Percentiles rank a stretch among this genome's conserved stretches.
phyloP scores from a whole-genome alignment of 2,797 vertebrate species.

The Crocodylus rhombifer region DNA sequence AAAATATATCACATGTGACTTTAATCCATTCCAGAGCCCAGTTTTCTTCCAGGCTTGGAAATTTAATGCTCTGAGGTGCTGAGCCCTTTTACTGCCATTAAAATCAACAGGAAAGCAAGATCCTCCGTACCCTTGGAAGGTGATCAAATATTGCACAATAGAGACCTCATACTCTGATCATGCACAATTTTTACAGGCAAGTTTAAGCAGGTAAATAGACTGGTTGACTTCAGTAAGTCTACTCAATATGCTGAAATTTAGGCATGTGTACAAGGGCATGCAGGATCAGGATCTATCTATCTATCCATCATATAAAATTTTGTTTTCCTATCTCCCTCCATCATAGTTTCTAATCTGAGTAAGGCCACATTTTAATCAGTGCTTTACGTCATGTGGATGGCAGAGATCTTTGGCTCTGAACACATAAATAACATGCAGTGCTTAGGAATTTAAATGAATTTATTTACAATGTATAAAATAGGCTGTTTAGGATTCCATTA shows the following conservation, averaged over 20 bases:
- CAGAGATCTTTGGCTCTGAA: not conserved
- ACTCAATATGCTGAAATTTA: not conserved
- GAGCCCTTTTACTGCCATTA: conserved; percentile 32
- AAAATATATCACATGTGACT: conserved; percentile 78
- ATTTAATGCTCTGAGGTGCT: conserved; percentile 56
- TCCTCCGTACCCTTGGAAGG: not conserved
- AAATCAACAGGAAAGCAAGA: conserved; percentile 32
- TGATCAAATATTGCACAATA: not conserved
- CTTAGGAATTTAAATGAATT: conserved; percentile 65
- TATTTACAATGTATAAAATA: conserved; percentile 62
- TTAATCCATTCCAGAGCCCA: conserved; percentile 78
- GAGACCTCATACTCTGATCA: not conserved
- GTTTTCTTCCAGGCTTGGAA: conserved; percentile 67
- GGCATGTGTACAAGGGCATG: rapidly evolving
- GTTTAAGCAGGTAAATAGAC: not conserved
- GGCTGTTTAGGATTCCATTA: conserved; percentile 68
- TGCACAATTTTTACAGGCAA: not conserved
- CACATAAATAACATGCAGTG: not conserved
- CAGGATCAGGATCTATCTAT: not conserved
- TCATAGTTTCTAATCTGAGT: conserved; percentile 40
- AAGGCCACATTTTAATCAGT: conserved; percentile 46
- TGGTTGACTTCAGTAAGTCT: not conserved
- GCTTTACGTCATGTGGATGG: conserved; percentile 66
- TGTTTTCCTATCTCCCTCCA: conserved; percentile 41
- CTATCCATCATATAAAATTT: not conserved